Evolutionary conservation across 1,140 invertebrate species (phyloP).

Genomic region (Chironomus striatipennis): DNA sequence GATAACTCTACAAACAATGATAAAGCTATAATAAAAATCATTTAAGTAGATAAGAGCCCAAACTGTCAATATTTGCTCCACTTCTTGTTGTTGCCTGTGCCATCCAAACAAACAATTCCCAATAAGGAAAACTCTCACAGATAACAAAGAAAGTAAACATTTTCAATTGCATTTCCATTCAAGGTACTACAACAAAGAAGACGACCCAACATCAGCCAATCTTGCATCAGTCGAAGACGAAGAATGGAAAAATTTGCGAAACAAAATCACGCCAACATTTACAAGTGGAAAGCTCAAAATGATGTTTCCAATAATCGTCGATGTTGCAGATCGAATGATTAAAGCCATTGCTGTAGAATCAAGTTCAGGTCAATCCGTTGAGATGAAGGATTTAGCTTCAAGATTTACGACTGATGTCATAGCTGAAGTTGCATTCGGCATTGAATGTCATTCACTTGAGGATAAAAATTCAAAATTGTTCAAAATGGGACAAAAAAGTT

Average conservation of each 20-base stretch:
- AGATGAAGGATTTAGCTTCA: slow-evolving; percentile 29
- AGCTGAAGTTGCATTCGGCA: slow-evolving; percentile 31
- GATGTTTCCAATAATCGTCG: slow-evolving; percentile 37
- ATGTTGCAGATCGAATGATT: slow-evolving; percentile 25
- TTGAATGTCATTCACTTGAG: slow-evolving; percentile 32
- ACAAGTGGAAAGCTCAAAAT: slow-evolving; percentile 43
- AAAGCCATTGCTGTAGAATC: slow-evolving; percentile 23
- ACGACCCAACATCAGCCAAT: slow-evolving; percentile 44
- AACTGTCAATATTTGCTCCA: too few relatives aligned
- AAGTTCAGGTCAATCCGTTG: slow-evolving; percentile 28
- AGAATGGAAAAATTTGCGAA: slow-evolving; percentile 45
- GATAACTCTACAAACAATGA: too few relatives aligned
- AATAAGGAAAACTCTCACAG: too few relatives aligned
- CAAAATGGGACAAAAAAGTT: slow-evolving; percentile 25
- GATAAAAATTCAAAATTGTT: slow-evolving; percentile 27
- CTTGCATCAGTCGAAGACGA: slow-evolving; percentile 44
- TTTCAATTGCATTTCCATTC: too few relatives aligned
- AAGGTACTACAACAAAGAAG: slow-evolving; percentile 39
- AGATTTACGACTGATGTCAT: slow-evolving; percentile 33
- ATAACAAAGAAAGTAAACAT: too few relatives aligned
- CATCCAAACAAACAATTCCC: too few relatives aligned
- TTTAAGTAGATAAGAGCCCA: too few relatives aligned
- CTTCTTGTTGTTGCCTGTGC: too few relatives aligned
- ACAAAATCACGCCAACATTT: slow-evolving; percentile 46
- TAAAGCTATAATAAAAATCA: too few relatives aligned